These are phyloP conservation scores for Monopterus albus DNA, from an alignment of 2,113 vertebrate genomes.

Conservation along the genomic window DNA sequence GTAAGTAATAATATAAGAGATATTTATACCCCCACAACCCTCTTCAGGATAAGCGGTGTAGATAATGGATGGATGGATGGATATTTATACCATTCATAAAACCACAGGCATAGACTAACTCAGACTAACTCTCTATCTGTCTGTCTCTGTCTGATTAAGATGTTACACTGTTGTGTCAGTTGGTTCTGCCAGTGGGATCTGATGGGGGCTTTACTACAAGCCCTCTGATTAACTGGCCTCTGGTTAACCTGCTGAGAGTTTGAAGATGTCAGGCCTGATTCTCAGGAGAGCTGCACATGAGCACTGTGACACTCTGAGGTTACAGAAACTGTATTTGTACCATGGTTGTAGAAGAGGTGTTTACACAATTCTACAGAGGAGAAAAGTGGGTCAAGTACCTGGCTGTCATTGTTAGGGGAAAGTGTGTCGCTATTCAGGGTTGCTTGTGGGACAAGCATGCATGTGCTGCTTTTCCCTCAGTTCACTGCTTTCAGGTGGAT, in stretches of 20 bases:
- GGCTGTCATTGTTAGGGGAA: background rate
- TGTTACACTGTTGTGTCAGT: constrained; percentile 67
- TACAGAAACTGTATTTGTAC: constrained; percentile 24
- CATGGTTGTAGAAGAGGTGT: constrained; percentile 3
- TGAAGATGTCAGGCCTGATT: constrained; percentile 53
- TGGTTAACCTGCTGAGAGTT: constrained; percentile 63
- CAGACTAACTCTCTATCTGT: too few relatives aligned
- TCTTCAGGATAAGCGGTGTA: too few relatives aligned
- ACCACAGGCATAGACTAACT: too few relatives aligned
- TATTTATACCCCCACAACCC: too few relatives aligned
- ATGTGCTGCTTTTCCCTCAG: constrained; percentile 3
- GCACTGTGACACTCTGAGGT: constrained; percentile 31
- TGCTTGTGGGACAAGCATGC: constrained; percentile 4
- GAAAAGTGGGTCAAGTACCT: constrained; percentile 50
- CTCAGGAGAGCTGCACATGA: constrained; percentile 36
- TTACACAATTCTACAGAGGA: constrained; percentile 18
- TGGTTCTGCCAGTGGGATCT: constrained; percentile 78
- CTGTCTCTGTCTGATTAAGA: constrained; percentile 75
- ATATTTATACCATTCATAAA: constrained; percentile 58
- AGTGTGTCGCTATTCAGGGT: constrained; percentile 12
- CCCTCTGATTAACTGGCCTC: constrained; percentile 68
- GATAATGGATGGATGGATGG: too few relatives aligned
- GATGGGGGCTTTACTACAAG: constrained; percentile 55
- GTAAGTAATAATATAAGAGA: constrained; percentile 18
- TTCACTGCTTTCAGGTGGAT: constrained; percentile 49